These are phyloP conservation scores for Melanotus villosus DNA, from an alignment of 2,888 invertebrate species.

Conservation along the genomic window DNA sequence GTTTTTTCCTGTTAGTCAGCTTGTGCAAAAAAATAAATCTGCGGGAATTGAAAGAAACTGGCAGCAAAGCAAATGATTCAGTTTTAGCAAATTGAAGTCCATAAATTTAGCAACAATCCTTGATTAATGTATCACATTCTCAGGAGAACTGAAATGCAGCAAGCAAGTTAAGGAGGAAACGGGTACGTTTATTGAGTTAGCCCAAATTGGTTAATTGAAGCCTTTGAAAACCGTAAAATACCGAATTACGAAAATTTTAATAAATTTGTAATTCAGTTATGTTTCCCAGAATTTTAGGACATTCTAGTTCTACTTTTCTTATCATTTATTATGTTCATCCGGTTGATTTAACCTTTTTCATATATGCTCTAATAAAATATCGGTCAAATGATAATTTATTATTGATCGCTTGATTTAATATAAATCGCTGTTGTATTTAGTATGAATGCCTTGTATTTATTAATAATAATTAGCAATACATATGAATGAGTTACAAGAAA, in stretches of 20 bases:
- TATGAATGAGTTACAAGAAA: too few species aligned
- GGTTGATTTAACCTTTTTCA: not conserved
- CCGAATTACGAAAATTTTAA: constrained; percentile 9
- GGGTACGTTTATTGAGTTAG: constrained; percentile 5
- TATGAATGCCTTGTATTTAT: too few species aligned
- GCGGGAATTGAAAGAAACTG: too few species aligned
- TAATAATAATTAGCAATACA: too few species aligned
- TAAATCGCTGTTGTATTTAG: too few species aligned
- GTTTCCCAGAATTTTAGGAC: not conserved
- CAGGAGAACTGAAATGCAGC: not conserved
- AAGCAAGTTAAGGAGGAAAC: constrained; percentile 16
- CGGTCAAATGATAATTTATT: too few species aligned
- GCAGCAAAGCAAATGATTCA: too few species aligned
- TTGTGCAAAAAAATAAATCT: too few species aligned
- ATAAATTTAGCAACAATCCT: too few species aligned
- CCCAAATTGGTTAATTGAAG: constrained; percentile 13
- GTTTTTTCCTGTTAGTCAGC: too few species aligned
- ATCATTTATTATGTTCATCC: not conserved
- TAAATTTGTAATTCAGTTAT: constrained; percentile 1
- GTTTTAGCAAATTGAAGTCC: too few species aligned
- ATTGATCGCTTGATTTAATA: too few species aligned
- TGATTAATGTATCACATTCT: not conserved
- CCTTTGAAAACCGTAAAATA: constrained; percentile 1
- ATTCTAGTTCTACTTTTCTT: not conserved
- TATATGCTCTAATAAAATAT: not conserved